These are phyloP conservation scores for Laothoe populi DNA, from an alignment of 2,888 invertebrate species.

Conservation along the genomic window DNA sequence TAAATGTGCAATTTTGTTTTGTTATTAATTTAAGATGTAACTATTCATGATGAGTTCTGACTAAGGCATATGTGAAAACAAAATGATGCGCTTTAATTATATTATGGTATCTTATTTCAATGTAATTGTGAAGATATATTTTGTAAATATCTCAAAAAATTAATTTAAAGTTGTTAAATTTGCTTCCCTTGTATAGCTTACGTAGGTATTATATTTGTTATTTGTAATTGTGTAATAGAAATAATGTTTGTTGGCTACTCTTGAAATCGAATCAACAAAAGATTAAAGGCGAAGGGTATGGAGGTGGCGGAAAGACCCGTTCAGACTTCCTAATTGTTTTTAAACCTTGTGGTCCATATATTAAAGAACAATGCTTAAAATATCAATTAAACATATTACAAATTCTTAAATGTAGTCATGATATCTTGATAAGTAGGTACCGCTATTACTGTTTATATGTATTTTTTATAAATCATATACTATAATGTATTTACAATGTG, in stretches of 20 bases:
- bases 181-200: constrained; percentile 79
- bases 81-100: constrained; percentile 81
- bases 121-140: constrained; percentile 60
- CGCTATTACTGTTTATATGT: constrained; percentile 77
- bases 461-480: constrained; percentile 84
- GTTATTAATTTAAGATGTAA: constrained; percentile 76
- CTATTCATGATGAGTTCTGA: constrained; percentile 72
- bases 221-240: constrained; percentile 63
- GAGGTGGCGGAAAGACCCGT: constrained; percentile 20
- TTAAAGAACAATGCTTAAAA: constrained; percentile 67
- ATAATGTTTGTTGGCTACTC: constrained; percentile 54
- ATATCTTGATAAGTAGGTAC: constrained; percentile 62
- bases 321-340: constrained; percentile 44
- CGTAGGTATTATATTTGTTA: constrained; percentile 71
- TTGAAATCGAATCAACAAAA: constrained; percentile 38
- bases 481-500: constrained; percentile 76
- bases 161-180: constrained; percentile 77
- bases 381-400: constrained; percentile 82
- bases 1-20: constrained; percentile 83
- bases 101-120: constrained; percentile 66
- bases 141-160: constrained; percentile 78
- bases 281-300: constrained; percentile 26
- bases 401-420: constrained; percentile 65
- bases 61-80: constrained; percentile 75
- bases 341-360: constrained; percentile 70